A percentile compares a stretch with the other conserved stretches of the same genome.
Evolutionary conservation across 2,113 vertebrate species (phyloP).

Genomic region (Indicator indicator): DNA sequence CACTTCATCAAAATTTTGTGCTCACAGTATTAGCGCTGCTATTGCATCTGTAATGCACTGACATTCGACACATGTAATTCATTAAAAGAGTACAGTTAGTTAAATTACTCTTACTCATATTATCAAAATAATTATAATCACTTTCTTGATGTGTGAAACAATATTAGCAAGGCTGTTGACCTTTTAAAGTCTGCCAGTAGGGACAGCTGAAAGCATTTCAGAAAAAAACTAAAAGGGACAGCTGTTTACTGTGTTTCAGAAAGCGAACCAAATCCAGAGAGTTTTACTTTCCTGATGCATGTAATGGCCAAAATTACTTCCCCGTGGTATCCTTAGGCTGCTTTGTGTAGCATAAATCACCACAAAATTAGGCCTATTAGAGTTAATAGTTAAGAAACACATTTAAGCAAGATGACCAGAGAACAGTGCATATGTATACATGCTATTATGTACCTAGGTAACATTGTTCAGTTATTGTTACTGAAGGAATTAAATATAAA

Average conservation of each 20-base stretch:
- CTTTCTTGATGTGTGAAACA: neutral
- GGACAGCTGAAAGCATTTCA: neutral
- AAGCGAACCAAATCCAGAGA: neutral
- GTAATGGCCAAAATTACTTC: neutral
- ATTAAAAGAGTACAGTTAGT: neutral
- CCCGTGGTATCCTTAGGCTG: neutral
- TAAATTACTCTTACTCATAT: neutral
- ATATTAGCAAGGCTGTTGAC: neutral
- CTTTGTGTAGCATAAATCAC: neutral
- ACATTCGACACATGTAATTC: neutral
- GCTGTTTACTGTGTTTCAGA: neutral
- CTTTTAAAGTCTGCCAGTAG: neutral
- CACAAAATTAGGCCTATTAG: neutral
- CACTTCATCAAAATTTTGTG: neutral
- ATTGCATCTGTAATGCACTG: neutral
- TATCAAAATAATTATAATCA: conserved; percentile 2
- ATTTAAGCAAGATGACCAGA: neutral
- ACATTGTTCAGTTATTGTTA: neutral
- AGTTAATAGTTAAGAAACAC: neutral
- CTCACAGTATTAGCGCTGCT: neutral
- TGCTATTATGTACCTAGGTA: neutral
- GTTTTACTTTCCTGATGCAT: neutral
- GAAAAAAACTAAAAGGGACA: neutral
- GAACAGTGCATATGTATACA: neutral
- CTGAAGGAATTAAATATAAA: neutral